Conservation (phyloP, 2,888 invertebrate species). For the Cyrtodaria siliqua region DNA sequence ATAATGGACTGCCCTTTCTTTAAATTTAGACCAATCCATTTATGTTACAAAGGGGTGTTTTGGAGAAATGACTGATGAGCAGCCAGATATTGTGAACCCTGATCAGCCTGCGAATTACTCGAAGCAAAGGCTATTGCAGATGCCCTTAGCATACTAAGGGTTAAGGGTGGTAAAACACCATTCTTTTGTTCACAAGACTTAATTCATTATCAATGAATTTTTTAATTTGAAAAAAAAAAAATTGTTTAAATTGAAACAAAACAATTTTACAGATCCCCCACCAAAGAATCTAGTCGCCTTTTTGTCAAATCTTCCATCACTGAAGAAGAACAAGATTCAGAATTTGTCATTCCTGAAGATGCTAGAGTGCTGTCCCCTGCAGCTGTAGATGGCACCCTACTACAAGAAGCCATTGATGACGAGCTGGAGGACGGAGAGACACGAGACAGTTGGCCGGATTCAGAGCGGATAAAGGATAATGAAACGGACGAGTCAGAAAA, state of each 20-base stretch:
- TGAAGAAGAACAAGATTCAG: constrained; percentile 7
- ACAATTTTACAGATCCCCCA: constrained; percentile 34
- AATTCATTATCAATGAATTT: too few relatives aligned
- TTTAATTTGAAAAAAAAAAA: too few relatives aligned
- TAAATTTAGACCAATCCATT: too few relatives aligned
- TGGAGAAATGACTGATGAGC: too few relatives aligned
- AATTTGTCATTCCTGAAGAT: constrained; percentile 5
- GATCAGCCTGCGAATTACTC: too few relatives aligned
- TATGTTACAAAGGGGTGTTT: too few relatives aligned
- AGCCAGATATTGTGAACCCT: too few relatives aligned
- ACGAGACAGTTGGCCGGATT: constrained; percentile 42
- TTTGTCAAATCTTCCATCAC: constrained; percentile 17
- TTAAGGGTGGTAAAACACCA: background rate
- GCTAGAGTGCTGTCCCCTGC: constrained; percentile 48
- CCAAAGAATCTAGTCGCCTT: constrained; percentile 18
- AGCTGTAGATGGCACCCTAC: background rate
- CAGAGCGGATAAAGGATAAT: constrained; percentile 29
- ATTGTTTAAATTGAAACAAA: too few relatives aligned
- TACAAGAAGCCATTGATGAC: background rate
- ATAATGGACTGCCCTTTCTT: too few relatives aligned
- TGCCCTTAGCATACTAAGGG: background rate
- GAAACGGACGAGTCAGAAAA: constrained; percentile 9
- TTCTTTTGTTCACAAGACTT: too few relatives aligned
- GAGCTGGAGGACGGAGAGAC: constrained; percentile 53
- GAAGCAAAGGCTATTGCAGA: too few relatives aligned